Evolutionary conservation across 1,140 invertebrate species (phyloP).

Genomic region (Cephus cinctus): DNA sequence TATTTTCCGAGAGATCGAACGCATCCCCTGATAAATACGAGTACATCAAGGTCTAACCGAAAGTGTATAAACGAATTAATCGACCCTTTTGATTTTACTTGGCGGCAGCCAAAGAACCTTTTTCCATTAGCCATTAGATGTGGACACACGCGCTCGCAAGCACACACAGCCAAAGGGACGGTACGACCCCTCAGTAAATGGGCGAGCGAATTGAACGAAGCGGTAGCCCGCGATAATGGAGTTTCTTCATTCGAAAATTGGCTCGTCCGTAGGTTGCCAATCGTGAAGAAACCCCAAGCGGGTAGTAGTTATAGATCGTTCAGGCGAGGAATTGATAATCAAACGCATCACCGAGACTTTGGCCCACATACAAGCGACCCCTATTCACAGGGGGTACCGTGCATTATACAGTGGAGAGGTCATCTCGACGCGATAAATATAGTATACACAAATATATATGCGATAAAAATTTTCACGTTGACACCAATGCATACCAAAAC

Average conservation of each 20-base stretch:
- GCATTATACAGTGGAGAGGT: too few species aligned
- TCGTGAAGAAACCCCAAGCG: background rate
- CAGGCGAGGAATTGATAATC: slow-evolving; percentile 34
- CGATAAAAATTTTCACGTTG: too few species aligned
- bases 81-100: too few species aligned
- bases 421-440: too few species aligned
- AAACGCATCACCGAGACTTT: too few species aligned
- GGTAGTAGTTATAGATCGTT: slow-evolving; percentile 13
- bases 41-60: slow-evolving; percentile 5
- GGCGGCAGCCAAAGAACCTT: too few species aligned
- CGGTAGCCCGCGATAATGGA: slow-evolving; percentile 10
- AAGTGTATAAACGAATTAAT: slow-evolving; percentile 13
- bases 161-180: background rate
- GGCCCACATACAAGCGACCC: too few species aligned
- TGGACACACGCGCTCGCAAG: background rate
- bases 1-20: too few species aligned
- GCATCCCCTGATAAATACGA: too few species aligned
- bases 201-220: background rate
- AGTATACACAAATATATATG: too few species aligned
- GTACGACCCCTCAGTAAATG: slow-evolving; percentile 3
- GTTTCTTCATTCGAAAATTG: slow-evolving; percentile 26
- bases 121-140: slow-evolving; percentile 14
- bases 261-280: slow-evolving; percentile 9
- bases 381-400: too few species aligned
- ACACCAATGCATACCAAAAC: too few species aligned